phyloP scores from a whole-genome alignment of 2,797 vertebrate genomes.

The Rhinichthys osculus region DNA sequence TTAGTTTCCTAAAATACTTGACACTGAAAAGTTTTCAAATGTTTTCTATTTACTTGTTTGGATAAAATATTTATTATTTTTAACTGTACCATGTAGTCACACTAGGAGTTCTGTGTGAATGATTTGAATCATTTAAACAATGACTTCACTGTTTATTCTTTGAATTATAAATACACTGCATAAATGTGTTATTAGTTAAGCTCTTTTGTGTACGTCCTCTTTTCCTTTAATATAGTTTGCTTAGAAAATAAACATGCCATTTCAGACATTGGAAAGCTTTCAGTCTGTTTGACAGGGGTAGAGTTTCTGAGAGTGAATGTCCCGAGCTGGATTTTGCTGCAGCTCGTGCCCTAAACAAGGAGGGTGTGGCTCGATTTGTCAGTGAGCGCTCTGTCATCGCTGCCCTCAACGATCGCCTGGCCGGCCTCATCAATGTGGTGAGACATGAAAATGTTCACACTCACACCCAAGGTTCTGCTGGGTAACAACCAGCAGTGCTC shows the following conservation, averaged over 20 bases:
- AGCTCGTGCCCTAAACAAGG: constrained; percentile 70
- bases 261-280: constrained; percentile 27
- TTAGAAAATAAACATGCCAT: background rate
- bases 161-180: constrained; percentile 7
- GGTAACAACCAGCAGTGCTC: constrained; percentile 14
- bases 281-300: constrained; percentile 64
- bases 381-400: constrained; percentile 74
- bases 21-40: background rate
- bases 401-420: constrained; percentile 79
- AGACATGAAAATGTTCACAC: constrained; percentile 57
- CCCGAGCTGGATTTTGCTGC: constrained; percentile 73
- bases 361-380: constrained; percentile 68
- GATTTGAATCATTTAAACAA: background rate
- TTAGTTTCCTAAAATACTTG: background rate
- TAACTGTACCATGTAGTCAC: background rate
- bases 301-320: constrained; percentile 61
- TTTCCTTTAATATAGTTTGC: background rate
- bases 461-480: constrained; percentile 7
- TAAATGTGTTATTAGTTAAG: constrained; percentile 6
- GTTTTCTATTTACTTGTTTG: background rate
- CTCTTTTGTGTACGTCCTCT: background rate
- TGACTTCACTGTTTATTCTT: constrained; percentile 32
- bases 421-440: constrained; percentile 77
- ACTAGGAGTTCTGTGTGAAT: background rate
- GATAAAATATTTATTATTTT: background rate